Evolutionary conservation across 1,140 invertebrate genomes (phyloP), one percentile per base, ranked within the genome.

Genomic region (Drosophila erecta): DNA sequence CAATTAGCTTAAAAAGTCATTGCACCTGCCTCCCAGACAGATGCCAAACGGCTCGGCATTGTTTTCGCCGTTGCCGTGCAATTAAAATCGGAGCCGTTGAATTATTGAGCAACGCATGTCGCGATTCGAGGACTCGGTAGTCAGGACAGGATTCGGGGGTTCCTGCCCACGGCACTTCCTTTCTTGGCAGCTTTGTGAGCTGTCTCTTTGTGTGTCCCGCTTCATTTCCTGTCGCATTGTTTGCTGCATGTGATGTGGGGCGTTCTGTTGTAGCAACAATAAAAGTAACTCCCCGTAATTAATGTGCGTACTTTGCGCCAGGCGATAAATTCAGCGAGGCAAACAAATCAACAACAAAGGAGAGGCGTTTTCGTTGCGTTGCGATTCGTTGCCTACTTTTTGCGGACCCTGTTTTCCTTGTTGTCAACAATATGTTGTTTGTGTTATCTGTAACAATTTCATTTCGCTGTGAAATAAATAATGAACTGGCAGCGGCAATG

Each of bases 351-450:
- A 54, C 57, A 62, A 64, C 53, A 64, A 72, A 71, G 53, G 54
- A 40, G 44, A 61, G 70, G 51, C 73, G 64, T 51, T 20, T 27
- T n/a, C 56, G 20, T 37, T 35, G 27, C 41, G 41, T 57, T 43
- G 30, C 62, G 41, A 14, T 57, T 8, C 57, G 72, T 67, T 79
- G 76, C 80, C 72, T 80, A 80, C 76, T 80, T 84, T 83, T 72
- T 83, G 80, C 65, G 55, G 57, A 38, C 55, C 33, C 20, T 73
- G 58, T 59, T 59, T n/a, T n/a, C 38, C 40, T 59, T 70, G 62
- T 86, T 83, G 80, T 79, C 79, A 86, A 86, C 81, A 89, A 87
- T 87, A 89, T 89, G 83, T 89, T 87, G 83, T 89, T 87, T 76
- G 59, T 70, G 80, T 84, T 89, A 87, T 87, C 84, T 89, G 87